These are phyloP conservation scores for Tillus elongatus DNA, from an alignment of 2,888 invertebrate species.

Conservation along the genomic window DNA sequence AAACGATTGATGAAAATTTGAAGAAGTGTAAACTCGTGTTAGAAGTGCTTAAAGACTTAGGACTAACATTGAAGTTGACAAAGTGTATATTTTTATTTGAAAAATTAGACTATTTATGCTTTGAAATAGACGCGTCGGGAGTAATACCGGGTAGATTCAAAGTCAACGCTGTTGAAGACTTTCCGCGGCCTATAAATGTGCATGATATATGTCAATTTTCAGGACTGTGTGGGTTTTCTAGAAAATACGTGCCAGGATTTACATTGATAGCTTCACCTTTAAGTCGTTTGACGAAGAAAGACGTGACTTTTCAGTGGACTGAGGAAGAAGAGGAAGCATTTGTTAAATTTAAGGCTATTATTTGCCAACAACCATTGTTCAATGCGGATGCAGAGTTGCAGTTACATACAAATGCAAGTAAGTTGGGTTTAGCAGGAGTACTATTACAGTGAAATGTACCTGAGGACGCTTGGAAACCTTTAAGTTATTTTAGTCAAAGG, in stretches of 20 bases:
- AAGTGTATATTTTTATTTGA: no score
- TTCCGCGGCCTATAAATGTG: not conserved
- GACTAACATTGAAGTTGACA: no score
- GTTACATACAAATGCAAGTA: not conserved
- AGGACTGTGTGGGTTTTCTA: not conserved
- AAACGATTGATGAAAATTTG: no score
- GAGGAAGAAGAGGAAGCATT: not conserved
- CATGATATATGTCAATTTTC: not conserved
- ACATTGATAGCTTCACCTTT: slow-evolving; percentile 1
- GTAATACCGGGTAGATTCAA: not conserved
- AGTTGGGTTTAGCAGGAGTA: not conserved
- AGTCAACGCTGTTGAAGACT: not conserved
- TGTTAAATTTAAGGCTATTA: not conserved
- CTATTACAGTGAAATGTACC: not conserved
- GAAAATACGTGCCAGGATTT: not conserved
- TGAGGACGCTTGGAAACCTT: not conserved
- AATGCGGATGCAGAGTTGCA: not conserved
- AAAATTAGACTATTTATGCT: no score
- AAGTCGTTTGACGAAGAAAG: not conserved
- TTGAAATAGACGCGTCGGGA: no score
- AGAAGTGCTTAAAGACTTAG: no score
- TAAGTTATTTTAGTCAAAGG: not conserved
- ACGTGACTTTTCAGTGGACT: not conserved
- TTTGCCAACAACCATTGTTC: not conserved
- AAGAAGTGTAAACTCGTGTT: no score